Evolutionary conservation across 1,140 invertebrate genomes (phyloP).

Genomic region (Temnothorax longispinosus): DNA sequence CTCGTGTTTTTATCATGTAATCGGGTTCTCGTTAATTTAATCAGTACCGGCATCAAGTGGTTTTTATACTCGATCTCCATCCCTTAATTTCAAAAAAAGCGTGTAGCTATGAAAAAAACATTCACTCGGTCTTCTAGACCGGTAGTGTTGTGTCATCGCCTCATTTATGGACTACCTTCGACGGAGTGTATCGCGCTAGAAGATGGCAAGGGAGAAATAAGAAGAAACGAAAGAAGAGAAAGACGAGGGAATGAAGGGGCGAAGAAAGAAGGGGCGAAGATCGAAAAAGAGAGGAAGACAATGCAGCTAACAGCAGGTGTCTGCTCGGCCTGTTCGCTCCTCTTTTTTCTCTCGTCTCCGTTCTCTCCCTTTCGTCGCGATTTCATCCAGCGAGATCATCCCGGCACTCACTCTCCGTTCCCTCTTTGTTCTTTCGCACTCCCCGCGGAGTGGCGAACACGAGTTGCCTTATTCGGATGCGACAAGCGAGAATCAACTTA

Average conservation of each 20-base stretch:
- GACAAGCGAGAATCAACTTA: slow-evolving; percentile 71
- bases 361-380: slow-evolving; percentile 48
- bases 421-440: slow-evolving; percentile 81
- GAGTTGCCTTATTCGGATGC: slow-evolving; percentile 76
- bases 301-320: slow-evolving; percentile 82
- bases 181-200: slow-evolving; percentile 49
- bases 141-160: slow-evolving; percentile 72
- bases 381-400: slow-evolving; percentile 62
- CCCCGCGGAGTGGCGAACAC: slow-evolving; percentile 72
- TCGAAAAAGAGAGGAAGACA: slow-evolving; percentile 72
- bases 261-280: slow-evolving; percentile 14
- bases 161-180: slow-evolving; percentile 51
- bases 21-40: slow-evolving; percentile 25
- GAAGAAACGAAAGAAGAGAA: slow-evolving; percentile 37
- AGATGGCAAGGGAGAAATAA: slow-evolving; percentile 17
- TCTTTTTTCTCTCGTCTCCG: slow-evolving; percentile 35
- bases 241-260: slow-evolving; percentile 55
- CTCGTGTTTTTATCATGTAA: neutral
- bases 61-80: slow-evolving; percentile 41
- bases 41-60: slow-evolving; percentile 8
- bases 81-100: slow-evolving; percentile 65
- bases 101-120: slow-evolving; percentile 47
- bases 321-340: slow-evolving; percentile 67
- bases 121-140: slow-evolving; percentile 59
- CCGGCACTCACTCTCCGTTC: slow-evolving; percentile 64